A percentile compares a stretch with the other conserved stretches of the same genome.
phyloP scores from a whole-genome alignment of 2,113 vertebrate genomes.

The Gila orcuttii region DNA sequence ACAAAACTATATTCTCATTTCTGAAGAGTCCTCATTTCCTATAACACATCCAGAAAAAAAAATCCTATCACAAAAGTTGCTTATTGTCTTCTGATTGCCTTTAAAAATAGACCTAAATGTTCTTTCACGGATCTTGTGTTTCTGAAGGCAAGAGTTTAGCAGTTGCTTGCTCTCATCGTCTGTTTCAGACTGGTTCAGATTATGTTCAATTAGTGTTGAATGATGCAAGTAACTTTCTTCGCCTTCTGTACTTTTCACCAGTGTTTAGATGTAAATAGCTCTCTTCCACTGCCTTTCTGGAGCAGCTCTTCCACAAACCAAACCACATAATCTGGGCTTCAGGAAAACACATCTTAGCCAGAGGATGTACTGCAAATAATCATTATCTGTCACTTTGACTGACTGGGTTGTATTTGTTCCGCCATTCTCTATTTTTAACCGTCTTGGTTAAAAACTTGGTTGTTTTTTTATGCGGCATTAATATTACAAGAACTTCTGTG shows the following conservation, averaged over 20 bases:
- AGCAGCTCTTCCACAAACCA: neutral
- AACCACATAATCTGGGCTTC: neutral
- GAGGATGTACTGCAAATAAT: neutral
- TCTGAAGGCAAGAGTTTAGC: neutral
- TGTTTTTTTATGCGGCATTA: neutral
- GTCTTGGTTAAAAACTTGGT: neutral
- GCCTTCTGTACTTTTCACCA: slow-evolving; percentile 1
- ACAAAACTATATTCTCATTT: neutral
- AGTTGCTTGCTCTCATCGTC: neutral
- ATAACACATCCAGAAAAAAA: neutral
- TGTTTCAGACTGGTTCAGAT: neutral
- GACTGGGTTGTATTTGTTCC: neutral
- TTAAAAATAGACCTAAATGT: neutral
- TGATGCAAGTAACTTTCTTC: slow-evolving; percentile 3
- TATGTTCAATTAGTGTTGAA: neutral
- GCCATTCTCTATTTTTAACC: neutral
- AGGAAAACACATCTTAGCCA: neutral
- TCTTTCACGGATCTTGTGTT: neutral
- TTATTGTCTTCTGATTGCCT: neutral
- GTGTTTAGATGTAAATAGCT: neutral
- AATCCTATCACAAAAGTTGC: neutral
- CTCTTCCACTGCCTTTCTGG: neutral
- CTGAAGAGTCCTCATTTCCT: neutral
- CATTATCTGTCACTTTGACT: slow-evolving; percentile 15
- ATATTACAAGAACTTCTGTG: neutral